Evolutionary conservation across 2,888 invertebrate species (phyloP), one percentile per base, ranked within the genome.

Genomic region (Papilio gigon): DNA sequence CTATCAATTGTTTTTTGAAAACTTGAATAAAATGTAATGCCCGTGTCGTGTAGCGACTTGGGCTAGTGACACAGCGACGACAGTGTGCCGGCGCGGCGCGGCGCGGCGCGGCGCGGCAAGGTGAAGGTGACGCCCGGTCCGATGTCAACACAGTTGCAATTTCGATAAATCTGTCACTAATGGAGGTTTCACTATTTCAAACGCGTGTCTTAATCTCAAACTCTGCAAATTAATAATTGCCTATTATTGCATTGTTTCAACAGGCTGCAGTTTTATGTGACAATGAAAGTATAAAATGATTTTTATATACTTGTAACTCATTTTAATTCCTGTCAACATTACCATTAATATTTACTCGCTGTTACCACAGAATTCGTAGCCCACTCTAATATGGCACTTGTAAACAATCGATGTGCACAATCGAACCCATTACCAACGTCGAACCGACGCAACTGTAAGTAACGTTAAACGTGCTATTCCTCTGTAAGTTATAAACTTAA

Each of bases 111-210:
- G 22, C 50, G 75, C 75, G 73, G 75, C 73, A 84, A 86, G 87
- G 86, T 87, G 85, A 87, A 88, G 88, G 87, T 84, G 82, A 83
- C 71, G 80, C 77, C 77, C 77, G 77, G 77, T 77, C 77, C 70
- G 77, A 77, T 82, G 79, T 80, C 77, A 78, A 83, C 84, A 82
- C 77, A 67, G 72, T 71, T 73, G 71, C 73, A 70, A 71, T 76
- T 74, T 74, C 74, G 74, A 67, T 61, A 68, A 67, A 71, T 69
- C 67, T 68, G 71, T 68, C 53, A 53, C 63, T 64, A 71, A 71
- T 72, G 68, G 65, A 62, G 60, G 74, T 75, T 75, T 74, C 75
- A 70, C 71, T 71, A 75, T 74, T 73, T 73, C 73, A 73, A 74
- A 22, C 53, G 67, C 53, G 33, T 67, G 67, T 66, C 67, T 42